Base-by-base conservation (phyloP, 2,797 vertebrate species). In the Synaphobranchus kaupii region DNA sequence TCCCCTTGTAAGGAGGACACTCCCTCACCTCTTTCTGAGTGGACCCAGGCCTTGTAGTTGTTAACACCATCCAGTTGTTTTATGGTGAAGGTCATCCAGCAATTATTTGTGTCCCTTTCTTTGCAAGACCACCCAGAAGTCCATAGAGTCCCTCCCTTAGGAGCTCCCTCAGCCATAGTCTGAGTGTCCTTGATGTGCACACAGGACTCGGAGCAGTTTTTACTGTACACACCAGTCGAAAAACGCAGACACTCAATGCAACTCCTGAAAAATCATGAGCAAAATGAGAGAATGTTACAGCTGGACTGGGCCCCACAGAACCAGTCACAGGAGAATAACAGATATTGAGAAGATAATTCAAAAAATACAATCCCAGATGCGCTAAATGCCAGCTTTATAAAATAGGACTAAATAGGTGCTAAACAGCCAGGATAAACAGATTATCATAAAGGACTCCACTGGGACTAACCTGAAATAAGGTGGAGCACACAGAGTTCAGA, bases 241-340 rank as follows among this genome's bases (percentile, higher is more conserved):
- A 97, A 97, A 0, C 89, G 92, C 0, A 88, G 91, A 90, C 98
- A 99, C 90, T 98, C 97, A 52, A 97, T 95, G 0, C 98, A 99
- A 58, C 87, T 92, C 85, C 98, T 99, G 93, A 50, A 88, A 92
- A 83, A 13, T 50, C 34, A 63, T 15, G 10, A 20, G 25, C 39
- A 34, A 52, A 58, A 50, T 83, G 52, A 39, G 73, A 81, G 17
- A 44, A 44, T 80, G 39, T 20, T 44, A 86, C 12, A 28, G 15
- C 34, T 58, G 10, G 0, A 44, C 28, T 17, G 71, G 31, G 31
- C 31, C 12, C 17, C 34, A 76, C 71, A 76, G 71, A 76, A 39
- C 10, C 60, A 63, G 63, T 28, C n/a, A 68, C 22, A 68, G 63
- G 63, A 68, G 63, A 58, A 58, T 17, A 58, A 58, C 56, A 58